phyloP scores from a whole-genome alignment of 2,113 vertebrate genomes.

The Microtus montanus region DNA sequence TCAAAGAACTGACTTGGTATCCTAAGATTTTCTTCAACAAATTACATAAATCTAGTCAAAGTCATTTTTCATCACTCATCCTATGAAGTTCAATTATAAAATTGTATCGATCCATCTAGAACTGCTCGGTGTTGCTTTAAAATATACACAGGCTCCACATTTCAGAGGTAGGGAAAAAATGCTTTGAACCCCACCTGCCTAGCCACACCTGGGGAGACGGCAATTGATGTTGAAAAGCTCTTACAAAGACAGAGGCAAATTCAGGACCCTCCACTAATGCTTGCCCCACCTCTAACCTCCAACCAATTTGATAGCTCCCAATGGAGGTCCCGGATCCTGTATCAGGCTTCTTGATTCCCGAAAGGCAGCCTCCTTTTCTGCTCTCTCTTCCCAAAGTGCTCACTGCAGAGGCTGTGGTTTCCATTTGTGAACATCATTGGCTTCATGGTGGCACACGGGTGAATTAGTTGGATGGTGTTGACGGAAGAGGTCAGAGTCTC shows the following conservation, averaged over 20 bases:
- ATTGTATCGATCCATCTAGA: constrained; percentile 38
- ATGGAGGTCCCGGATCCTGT: constrained; percentile 53
- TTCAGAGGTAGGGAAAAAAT: constrained; percentile 10
- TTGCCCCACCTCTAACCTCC: constrained; percentile 24
- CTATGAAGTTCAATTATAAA: constrained; percentile 27
- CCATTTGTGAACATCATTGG: neutral
- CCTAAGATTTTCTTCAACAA: neutral
- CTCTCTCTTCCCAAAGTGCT: neutral
- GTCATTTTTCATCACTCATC: constrained; percentile 7
- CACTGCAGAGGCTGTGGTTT: neutral
- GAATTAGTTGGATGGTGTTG: neutral
- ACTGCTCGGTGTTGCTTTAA: neutral
- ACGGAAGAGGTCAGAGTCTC: neutral
- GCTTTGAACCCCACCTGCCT: neutral
- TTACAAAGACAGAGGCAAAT: neutral
- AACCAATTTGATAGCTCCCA: constrained; percentile 40
- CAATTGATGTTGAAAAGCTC: constrained; percentile 4
- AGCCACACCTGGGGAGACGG: neutral
- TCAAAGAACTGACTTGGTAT: neutral
- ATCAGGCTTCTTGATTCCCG: neutral
- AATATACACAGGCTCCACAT: neutral
- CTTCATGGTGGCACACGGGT: neutral
- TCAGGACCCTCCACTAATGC: constrained; percentile 9
- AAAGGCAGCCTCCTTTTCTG: neutral
- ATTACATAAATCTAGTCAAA: neutral